Evolutionary conservation across 2,888 invertebrate species (phyloP), one percentile per base, ranked within the genome.

Genomic region (Eristalinus sepulchralis): DNA sequence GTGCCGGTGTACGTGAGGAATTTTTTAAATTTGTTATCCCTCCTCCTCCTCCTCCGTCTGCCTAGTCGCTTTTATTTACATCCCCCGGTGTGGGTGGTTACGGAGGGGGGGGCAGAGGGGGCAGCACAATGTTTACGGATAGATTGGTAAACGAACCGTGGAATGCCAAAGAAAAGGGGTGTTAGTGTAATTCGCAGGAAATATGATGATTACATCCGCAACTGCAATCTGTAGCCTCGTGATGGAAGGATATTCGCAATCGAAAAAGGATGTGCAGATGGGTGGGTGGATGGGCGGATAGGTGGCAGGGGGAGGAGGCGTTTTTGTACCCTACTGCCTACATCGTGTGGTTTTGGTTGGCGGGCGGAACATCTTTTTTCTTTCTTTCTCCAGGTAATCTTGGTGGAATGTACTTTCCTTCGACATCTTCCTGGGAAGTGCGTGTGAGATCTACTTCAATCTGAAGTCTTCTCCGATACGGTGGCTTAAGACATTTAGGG

Each of bases 161-260:
- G 81, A 81, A 83, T 82, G 59, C 73, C 78, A 73, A 73, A 77
- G 68, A 73, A 86, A 86, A 83, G 82, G 85, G 85, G 77, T 82
- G 72, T 83, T 73, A 70, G 85, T 78, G 78, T 82, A 78, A 82
- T 86, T 86, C 85, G 73, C 82, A 86, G 82, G 82, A 86, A 86
- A 82, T 86, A 86, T 86, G 82, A 86, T 86, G 85, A 86, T 86
- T 82, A 86, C 82, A 86, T 86, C 82, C 85, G 85, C 78, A 82
- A 85, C 68, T 82, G 82, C 85, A 85, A 85, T 85, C 82, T 78
- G 82, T 66, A 84, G 68, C 63, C 67, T 47, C n/a, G 11, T 64
- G 55, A 68, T 39, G 33, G 70, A 73, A 78, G 78, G 73, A 77
- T 70, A 82, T 78, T 85, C 77, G 55, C 82, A 86, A 82, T 78